Base-by-base conservation (phyloP, 1,140 invertebrate species). In the Drosophila malerkotliana region DNA sequence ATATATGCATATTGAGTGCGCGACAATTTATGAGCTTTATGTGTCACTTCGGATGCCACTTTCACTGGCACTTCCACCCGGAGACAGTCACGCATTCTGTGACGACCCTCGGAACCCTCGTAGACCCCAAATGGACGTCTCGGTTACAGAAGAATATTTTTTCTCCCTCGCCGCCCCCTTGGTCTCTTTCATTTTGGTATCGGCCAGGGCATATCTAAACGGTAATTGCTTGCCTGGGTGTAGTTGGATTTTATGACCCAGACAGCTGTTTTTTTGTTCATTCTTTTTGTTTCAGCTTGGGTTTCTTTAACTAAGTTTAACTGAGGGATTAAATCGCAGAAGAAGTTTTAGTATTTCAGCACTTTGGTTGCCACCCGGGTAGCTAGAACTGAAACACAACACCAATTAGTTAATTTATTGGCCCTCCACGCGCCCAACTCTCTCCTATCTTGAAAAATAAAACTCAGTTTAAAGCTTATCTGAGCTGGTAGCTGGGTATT, bases 11-110 rank as follows among this genome's bases (percentile, higher is more conserved):
- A 76, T 87, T 82, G 79, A 82, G 75, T 82, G 69, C 72, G 67
- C 62, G 82, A 79, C 83, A 88, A 87, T 87, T 87, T 88, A 88
- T 88, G 83, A 89, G 76, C 72, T 88, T 88, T 88, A 79, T 88
- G 79, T 88, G 83, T 88, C 83, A 88, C 79, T 88, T 88, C 72
- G 88, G 83, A 88, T 87, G 83, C 74, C 75, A 87, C 83, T 87
- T 87, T 87, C 82, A 79, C 83, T 82, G 72, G 63, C 73, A 63
- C 48, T 69, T 57, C 9, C 54, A 47, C 32, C 59, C 55, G 8
- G 26, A 48, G 18, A 56, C 54, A 74, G 62, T 77, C 77, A 84
- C 72, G 76, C 76, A 68, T 72, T 72, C 62, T 56, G 52, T 28
- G 55, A 54, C 66, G 53, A 48, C 47, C 81, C 73, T 74, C 59